phyloP scores from a whole-genome alignment of 2,797 vertebrate species.

The Acipenser ruthenus region DNA sequence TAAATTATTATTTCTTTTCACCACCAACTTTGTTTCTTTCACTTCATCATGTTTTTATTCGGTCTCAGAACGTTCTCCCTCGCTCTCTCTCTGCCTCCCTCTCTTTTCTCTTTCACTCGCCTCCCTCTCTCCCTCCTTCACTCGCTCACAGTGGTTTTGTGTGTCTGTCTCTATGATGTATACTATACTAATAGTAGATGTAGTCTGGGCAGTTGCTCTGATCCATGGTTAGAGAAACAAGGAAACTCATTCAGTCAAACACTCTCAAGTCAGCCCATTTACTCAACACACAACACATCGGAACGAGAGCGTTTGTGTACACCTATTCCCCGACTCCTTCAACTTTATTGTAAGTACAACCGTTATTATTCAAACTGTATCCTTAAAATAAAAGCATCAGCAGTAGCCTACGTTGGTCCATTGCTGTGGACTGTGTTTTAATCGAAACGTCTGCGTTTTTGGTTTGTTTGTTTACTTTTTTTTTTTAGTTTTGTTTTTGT shows the following conservation, averaged over 20 bases:
- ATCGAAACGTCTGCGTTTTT: too few species aligned
- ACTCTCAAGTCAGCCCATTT: constrained; percentile 35
- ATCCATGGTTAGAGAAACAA: constrained; percentile 50
- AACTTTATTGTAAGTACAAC: constrained; percentile 24
- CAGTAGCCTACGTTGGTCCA: too few species aligned
- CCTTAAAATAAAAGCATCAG: too few species aligned
- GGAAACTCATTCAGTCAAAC: constrained; percentile 36
- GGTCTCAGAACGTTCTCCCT: too few species aligned
- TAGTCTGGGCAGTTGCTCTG: constrained; percentile 30
- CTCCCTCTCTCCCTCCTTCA: constrained; percentile 10
- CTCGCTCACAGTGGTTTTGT: neutral
- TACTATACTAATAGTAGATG: constrained; percentile 21
- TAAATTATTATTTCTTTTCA: constrained; percentile 1
- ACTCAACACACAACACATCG: constrained; percentile 23
- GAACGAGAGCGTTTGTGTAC: constrained; percentile 8
- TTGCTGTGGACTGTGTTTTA: too few species aligned
- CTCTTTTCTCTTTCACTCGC: constrained; percentile 16
- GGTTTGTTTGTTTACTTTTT: too few species aligned
- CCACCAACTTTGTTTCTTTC: neutral
- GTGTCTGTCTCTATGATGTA: constrained; percentile 16
- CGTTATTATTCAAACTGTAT: neutral
- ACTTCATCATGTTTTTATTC: neutral
- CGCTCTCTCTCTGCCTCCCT: constrained; percentile 16
- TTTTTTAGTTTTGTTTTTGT: too few species aligned
- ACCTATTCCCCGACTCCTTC: neutral